Conservation (phyloP, 2,888 invertebrate genomes). For the Xylota segnis region DNA sequence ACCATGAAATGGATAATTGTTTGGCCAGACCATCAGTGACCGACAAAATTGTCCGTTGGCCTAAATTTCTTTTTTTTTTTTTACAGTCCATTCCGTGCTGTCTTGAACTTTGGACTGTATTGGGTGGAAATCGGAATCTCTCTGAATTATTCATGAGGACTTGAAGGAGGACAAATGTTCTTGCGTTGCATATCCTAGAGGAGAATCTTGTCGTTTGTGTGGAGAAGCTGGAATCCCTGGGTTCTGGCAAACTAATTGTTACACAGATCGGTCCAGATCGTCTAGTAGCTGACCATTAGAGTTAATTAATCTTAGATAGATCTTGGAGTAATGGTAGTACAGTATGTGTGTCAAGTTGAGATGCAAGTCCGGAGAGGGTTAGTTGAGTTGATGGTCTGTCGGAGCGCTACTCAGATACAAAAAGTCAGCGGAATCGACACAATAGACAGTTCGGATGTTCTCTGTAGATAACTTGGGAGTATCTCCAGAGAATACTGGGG, state of each 20-base stretch:
- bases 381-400: too few relatives aligned
- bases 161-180: not conserved
- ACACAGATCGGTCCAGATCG: constrained; percentile 32
- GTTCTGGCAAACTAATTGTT: constrained; percentile 55
- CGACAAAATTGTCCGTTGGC: constrained; percentile 53
- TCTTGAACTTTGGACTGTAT: constrained; percentile 39
- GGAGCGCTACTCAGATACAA: too few relatives aligned
- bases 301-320: constrained; percentile 28
- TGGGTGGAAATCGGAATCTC: constrained; percentile 39
- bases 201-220: constrained; percentile 14
- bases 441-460: too few relatives aligned
- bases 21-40: constrained; percentile 38
- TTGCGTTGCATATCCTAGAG: constrained; percentile 15
- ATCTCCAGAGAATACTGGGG: too few relatives aligned
- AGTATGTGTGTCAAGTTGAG: constrained; percentile 22
- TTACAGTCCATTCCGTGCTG: not conserved
- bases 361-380: too few relatives aligned
- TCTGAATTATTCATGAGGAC: constrained; percentile 68
- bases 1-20: constrained; percentile 75
- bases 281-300: constrained; percentile 37
- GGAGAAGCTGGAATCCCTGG: constrained; percentile 1
- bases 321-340: not conserved
- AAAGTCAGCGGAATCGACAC: too few relatives aligned
- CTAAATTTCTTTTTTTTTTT: constrained; percentile 53
- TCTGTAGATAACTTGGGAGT: too few relatives aligned